These are phyloP conservation scores for Andrena trimmerana DNA, from an alignment of 2,888 invertebrate species.

Conservation along the genomic window DNA sequence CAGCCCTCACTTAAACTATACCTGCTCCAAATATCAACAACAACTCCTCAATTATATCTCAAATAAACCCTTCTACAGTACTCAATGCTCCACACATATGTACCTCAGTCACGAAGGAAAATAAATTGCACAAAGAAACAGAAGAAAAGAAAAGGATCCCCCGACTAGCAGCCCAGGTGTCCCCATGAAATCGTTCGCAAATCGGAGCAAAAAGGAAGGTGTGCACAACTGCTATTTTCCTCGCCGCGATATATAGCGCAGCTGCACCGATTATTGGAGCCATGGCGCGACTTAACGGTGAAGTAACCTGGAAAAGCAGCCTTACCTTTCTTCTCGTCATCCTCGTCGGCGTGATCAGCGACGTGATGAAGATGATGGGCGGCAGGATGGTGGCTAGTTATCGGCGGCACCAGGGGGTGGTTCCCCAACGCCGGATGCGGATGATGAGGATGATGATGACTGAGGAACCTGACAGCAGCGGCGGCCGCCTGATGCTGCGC, in stretches of 20 bases:
- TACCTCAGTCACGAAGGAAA: not conserved
- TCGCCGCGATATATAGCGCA: not conserved
- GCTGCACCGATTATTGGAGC: slow-evolving; percentile 1
- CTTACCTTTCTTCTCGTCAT: slow-evolving; percentile 84
- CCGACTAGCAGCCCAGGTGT: not conserved
- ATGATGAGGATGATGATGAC: slow-evolving; percentile 83
- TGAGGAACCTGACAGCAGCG: slow-evolving; percentile 80
- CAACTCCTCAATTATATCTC: too few relatives aligned
- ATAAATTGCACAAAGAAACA: not conserved
- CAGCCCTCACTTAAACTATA: too few relatives aligned
- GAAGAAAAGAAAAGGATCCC: not conserved
- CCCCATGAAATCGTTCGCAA: not conserved
- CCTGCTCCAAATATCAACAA: too few relatives aligned
- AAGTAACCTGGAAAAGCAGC: slow-evolving; percentile 20
- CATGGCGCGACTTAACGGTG: not conserved
- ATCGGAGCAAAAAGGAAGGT: not conserved
- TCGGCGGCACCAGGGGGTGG: slow-evolving; percentile 81
- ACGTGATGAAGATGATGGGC: slow-evolving; percentile 81
- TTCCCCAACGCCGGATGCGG: slow-evolving; percentile 81
- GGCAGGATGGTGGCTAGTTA: slow-evolving; percentile 80
- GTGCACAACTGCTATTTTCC: not conserved
- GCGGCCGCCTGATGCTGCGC: slow-evolving; percentile 82
- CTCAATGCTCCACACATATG: too few relatives aligned
- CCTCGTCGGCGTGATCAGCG: slow-evolving; percentile 81
- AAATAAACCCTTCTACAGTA: too few relatives aligned